Conservation (phyloP, 2,113 vertebrate species). For the Vidua macroura region DNA sequence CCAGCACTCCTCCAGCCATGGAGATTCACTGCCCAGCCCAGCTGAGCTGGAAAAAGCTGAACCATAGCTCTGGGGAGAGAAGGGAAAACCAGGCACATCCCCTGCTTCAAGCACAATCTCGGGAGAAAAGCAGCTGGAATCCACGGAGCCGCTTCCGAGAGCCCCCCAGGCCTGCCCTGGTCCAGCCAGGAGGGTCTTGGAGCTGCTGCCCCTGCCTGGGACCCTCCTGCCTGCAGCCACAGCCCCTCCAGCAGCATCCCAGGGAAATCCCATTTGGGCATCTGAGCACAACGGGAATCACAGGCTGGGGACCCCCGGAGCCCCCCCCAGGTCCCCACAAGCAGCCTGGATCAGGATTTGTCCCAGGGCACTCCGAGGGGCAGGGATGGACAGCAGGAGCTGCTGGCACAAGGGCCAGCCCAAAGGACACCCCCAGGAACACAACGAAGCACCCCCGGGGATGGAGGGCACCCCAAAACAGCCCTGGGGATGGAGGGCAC, state of each 20-base stretch:
- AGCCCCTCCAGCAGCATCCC: neutral
- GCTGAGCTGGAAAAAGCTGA: neutral
- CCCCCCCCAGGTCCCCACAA: fast-evolving
- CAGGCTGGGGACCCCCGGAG: fast-evolving
- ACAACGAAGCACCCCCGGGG: neutral
- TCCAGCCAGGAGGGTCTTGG: neutral
- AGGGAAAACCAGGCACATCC: neutral
- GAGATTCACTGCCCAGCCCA: fast-evolving
- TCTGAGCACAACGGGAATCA: fast-evolving
- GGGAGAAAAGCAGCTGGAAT: neutral
- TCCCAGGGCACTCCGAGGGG: fast-evolving
- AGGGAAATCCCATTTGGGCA: fast-evolving
- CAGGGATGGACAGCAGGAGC: neutral
- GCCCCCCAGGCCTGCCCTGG: fast-evolving
- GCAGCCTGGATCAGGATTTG: neutral
- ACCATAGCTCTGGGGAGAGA: neutral
- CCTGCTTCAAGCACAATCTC: fast-evolving
- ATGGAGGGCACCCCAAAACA: too few relatives aligned
- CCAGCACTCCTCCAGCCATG: fast-evolving
- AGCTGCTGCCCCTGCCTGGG: fast-evolving
- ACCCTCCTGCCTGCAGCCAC: neutral
- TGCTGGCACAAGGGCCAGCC: neutral
- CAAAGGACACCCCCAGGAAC: neutral
- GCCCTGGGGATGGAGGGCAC: too few relatives aligned
- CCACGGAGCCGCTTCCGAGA: fast-evolving